These are phyloP conservation scores for Rhopalosiphum nymphaeae DNA, from an alignment of 2,888 invertebrate genomes.

Conservation along the genomic window DNA sequence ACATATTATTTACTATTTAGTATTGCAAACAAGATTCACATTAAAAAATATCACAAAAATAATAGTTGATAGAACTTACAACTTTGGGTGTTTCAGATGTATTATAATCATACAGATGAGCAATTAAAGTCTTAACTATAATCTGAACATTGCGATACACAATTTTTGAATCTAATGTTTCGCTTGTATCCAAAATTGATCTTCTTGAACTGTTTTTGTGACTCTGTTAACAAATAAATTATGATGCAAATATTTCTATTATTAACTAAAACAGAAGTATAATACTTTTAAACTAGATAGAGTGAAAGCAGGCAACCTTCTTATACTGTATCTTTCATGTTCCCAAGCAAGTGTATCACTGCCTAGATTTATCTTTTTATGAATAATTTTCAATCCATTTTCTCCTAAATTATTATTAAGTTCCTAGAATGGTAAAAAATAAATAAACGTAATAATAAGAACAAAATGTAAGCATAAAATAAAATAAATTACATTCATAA, in stretches of 20 bases:
- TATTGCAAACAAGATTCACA: not conserved
- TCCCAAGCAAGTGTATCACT: constrained; percentile 95
- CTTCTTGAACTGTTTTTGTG: constrained; percentile 76
- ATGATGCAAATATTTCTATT: not conserved
- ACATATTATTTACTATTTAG: not conserved
- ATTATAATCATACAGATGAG: constrained; percentile 79
- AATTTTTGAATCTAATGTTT: constrained; percentile 74
- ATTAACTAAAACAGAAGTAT: not conserved
- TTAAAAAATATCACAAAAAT: constrained; percentile 17
- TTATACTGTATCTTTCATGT: constrained; percentile 95
- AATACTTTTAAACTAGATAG: constrained; percentile 80
- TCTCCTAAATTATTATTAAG: constrained; percentile 62
- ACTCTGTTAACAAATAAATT: constrained; percentile 71
- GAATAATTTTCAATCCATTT: constrained; percentile 77
- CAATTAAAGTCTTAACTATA: constrained; percentile 87
- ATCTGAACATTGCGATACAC: constrained; percentile 79
- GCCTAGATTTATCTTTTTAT: constrained; percentile 97
- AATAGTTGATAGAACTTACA: constrained; percentile 22
- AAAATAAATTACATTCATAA: constrained; percentile 71
- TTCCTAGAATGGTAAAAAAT: constrained; percentile 17
- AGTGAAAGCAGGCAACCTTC: constrained; percentile 91
- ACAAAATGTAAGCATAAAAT: not conserved
- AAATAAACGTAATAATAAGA: not conserved
- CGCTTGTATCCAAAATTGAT: constrained; percentile 77
- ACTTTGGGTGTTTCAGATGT: constrained; percentile 58